Evolutionary conservation across 2,797 vertebrate genomes (phyloP).

Genomic region (Lerista edwardsae): DNA sequence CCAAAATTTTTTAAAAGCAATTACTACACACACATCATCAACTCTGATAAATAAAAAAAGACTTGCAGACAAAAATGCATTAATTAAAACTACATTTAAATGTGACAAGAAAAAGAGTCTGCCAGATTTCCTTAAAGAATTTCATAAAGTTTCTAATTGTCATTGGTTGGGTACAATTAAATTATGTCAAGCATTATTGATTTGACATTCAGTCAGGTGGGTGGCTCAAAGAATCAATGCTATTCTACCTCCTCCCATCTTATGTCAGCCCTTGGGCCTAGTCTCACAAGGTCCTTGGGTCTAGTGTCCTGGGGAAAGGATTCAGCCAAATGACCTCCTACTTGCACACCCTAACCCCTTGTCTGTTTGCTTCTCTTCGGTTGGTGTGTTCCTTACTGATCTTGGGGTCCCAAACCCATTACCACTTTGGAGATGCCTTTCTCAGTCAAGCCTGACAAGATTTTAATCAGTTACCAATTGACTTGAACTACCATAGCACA

Average conservation of each 20-base stretch:
- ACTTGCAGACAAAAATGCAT: too few relatives aligned
- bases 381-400: not conserved
- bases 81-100: too few relatives aligned
- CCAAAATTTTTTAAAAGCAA: too few relatives aligned
- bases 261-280: not conserved
- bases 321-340: not conserved
- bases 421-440: not conserved
- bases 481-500: not conserved
- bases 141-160: too few relatives aligned
- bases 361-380: not conserved
- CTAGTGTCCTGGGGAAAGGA: not conserved
- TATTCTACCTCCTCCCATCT: not conserved
- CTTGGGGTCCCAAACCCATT: not conserved
- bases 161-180: too few relatives aligned
- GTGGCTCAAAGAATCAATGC: not conserved
- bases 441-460: not conserved
- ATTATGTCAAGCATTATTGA: not conserved
- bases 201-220: too few relatives aligned
- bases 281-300: too few relatives aligned
- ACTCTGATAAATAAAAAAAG: too few relatives aligned
- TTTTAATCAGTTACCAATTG: conserved; percentile 6
- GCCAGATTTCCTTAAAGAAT: too few relatives aligned
- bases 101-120: too few relatives aligned
- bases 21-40: too few relatives aligned
- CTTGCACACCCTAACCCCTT: not conserved